Evolutionary conservation across 2,113 vertebrate species (phyloP).

Genomic region (Pholis gunnellus): DNA sequence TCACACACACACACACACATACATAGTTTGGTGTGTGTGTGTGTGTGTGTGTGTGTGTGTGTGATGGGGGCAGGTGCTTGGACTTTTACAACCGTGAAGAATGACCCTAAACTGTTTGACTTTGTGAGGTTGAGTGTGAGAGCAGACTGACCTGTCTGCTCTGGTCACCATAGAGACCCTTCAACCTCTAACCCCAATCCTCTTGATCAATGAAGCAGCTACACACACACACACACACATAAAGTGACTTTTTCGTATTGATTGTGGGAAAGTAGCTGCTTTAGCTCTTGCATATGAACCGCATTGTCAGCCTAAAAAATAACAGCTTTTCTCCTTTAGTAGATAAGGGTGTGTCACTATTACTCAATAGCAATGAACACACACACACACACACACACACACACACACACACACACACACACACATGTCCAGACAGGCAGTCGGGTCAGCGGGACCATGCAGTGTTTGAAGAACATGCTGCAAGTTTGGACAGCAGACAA

Average conservation of each 20-base stretch:
- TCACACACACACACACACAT: neutral
- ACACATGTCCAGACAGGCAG: slow-evolving; percentile 44
- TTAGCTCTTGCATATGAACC: slow-evolving; percentile 4
- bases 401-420: slow-evolving; percentile 9
- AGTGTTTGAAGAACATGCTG: slow-evolving; percentile 60
- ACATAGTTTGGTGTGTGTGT: neutral
- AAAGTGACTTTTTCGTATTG: slow-evolving; percentile 13
- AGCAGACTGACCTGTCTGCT: slow-evolving; percentile 14
- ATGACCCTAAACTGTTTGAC: slow-evolving; percentile 6
- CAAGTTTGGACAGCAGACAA: slow-evolving; percentile 26
- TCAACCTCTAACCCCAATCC: slow-evolving; percentile 26
- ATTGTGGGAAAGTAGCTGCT: slow-evolving; percentile 2
- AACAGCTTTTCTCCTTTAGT: neutral
- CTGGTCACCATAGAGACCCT: slow-evolving; percentile 11
- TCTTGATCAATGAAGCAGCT: slow-evolving; percentile 30
- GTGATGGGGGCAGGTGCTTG: slow-evolving; percentile 37
- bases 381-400: neutral
- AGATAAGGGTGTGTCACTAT: neutral
- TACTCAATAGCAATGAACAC: slow-evolving; percentile 17
- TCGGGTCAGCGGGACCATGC: slow-evolving; percentile 30
- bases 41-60: slow-evolving; percentile 14
- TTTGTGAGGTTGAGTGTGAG: neutral
- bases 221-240: neutral
- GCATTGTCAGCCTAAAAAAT: neutral
- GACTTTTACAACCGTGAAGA: slow-evolving; percentile 24